Conservation (phyloP, 1,140 invertebrate genomes). For the Papilio machaon region DNA sequence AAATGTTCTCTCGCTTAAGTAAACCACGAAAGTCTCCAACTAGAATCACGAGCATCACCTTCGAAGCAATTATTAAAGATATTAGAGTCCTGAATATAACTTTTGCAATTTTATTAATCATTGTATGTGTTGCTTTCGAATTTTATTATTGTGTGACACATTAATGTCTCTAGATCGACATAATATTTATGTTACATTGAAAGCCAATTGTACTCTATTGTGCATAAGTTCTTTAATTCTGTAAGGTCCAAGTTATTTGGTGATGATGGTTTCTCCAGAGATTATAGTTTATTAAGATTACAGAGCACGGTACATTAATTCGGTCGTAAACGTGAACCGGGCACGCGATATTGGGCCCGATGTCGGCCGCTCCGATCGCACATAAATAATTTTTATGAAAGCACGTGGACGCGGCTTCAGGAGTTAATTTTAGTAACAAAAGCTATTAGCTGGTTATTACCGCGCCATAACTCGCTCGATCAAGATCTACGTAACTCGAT, state of each 20-base stretch:
- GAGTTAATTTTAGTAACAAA: constrained; percentile 40
- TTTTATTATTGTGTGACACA: too few species aligned
- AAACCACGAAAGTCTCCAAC: neutral
- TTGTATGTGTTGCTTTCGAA: too few species aligned
- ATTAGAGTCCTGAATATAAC: neutral
- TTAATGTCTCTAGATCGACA: too few species aligned
- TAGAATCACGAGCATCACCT: neutral
- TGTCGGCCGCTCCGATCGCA: constrained; percentile 37
- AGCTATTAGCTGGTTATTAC: constrained; percentile 44
- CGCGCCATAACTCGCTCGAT: constrained; percentile 29
- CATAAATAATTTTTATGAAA: constrained; percentile 45
- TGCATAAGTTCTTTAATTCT: neutral
- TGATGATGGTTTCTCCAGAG: neutral
- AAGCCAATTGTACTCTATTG: too few species aligned
- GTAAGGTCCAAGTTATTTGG: neutral
- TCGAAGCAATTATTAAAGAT: neutral
- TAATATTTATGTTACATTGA: too few species aligned
- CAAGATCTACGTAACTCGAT: constrained; percentile 34
- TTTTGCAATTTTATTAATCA: too few species aligned
- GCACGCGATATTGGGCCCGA: constrained; percentile 38
- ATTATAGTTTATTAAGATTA: constrained; percentile 20
- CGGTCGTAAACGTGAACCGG: constrained; percentile 24
- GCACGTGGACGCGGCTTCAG: constrained; percentile 32
- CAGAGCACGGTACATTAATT: constrained; percentile 33
- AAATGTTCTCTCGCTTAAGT: neutral